Base-by-base conservation (phyloP, 2,888 invertebrate species). In the Odontocolon sp. region DNA sequence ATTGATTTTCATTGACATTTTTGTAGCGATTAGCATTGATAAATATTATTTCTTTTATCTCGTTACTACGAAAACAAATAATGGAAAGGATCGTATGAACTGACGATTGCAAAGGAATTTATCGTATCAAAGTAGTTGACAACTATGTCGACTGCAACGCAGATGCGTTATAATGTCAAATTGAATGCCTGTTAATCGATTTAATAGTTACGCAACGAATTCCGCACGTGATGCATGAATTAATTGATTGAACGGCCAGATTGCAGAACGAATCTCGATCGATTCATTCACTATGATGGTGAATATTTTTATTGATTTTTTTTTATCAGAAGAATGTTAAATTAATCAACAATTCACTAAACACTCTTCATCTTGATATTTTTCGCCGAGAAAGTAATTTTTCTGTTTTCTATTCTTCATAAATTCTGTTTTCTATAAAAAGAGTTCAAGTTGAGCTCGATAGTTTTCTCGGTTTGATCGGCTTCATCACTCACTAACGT, bases 221-320 rank as follows among this genome's bases (percentile, higher is more conserved):
- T 8, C 3, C 4, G 54, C 14, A 18, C 18, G 54, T 9, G 54
- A 54, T 9, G 31, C 3, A 9, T 11, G 14, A 47, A 11, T 31
- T 5, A 3, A 52, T 47, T 23, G 47, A 36, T 59, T 45, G 47
- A 9, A 2, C 28, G 54, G 21, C 52, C 40, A 66, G 52, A 14
- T 11, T 47, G 40, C 31, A 16, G 26, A 59, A 68, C 59, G 57
- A 68, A 68, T 68, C 36, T 67, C 64, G 61, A 67, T 59, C n/a
- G 54, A 73, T 73, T 73, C 45, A 73, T 54, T 73, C 54, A 14
- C 54, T 28, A 42, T 59, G 42, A 23, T 28, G 16, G 36, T 36
- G 28, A 23, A n/a, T n/a, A n/a, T n/a, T n/a, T n/a, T n/a, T 14
- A 31, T 31, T 33, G 54, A 54, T 54, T 54, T n/a, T n/a, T n/a